Evolutionary conservation across 2,113 vertebrate species (phyloP), one percentile per base, ranked within the genome.

Genomic region (Tetraodon nigroviridis): DNA sequence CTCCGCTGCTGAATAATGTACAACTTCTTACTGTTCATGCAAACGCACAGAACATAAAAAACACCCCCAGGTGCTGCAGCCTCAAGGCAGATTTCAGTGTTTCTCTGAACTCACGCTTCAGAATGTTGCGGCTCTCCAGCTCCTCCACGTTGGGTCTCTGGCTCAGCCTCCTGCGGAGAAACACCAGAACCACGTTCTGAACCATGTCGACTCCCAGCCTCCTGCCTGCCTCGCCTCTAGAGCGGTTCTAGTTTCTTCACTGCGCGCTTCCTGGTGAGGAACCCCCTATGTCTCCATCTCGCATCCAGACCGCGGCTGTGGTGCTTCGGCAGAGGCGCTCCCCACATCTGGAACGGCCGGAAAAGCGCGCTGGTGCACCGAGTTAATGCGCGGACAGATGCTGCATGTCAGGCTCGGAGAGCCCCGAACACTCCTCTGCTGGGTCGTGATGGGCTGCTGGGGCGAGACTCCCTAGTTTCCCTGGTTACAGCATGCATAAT

Each of bases 101-200:
- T 32, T 20, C n/a, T 18, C 7, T 47, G 12, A 67, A 96, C 96
- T 97, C 76, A 99, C 96, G 96, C 90, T 98, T 99, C 59, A 99
- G 77, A 79, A 99, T 99, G 77, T 99, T 99, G 58, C 96, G 91
- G 82, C 96, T 91, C 90, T 99, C 96, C 78, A 99, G 90, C 85
- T 99, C 96, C 81, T 99, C 96, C 75, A 96, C 95, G 17, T 94
- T 94, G 2, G 96, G 96, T 89, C 96, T 93, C 84, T 99, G 96
- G 93, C 95, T 99, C 88, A 99, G 90, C 86, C 96, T 92, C 92
- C 96, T 99, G 92, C 93, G 93, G 81, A 98, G 93, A 92, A 98
- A 94, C 86, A 98, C 92, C 81, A 94, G 71, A 80, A 98, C 95
- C 70, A 97, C 89, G 75, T 94, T 96, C 89, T 97, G 95, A 87